A percentile compares a stretch with the other conserved stretches of the same genome.
Evolutionary conservation across 2,797 vertebrate genomes (phyloP).

Genomic region (Arctocebus calabarensis): DNA sequence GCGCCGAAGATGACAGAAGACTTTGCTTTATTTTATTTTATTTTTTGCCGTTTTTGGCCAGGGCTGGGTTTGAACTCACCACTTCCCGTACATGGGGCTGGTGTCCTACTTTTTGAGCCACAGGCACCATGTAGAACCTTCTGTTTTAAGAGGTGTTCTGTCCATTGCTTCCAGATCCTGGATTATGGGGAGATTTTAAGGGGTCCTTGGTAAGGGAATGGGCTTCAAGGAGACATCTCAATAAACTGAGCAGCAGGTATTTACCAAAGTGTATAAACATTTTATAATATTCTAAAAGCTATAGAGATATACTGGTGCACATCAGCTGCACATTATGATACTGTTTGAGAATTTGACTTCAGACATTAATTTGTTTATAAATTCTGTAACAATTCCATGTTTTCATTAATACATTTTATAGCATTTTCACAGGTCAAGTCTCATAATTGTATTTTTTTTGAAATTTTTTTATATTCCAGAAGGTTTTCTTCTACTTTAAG

Average conservation of each 20-base stretch:
- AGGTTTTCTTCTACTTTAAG: neutral
- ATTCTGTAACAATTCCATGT: neutral
- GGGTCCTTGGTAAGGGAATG: neutral
- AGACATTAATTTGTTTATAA: neutral
- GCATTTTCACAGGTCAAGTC: neutral
- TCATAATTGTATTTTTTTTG: neutral
- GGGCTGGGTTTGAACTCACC: too few species aligned
- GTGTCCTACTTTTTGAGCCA: too few species aligned
- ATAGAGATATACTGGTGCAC: neutral
- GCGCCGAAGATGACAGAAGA: neutral
- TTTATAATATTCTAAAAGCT: neutral
- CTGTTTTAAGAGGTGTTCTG: neutral
- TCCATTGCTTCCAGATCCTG: neutral
- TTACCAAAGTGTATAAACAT: neutral
- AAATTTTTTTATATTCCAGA: neutral
- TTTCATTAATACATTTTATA: neutral
- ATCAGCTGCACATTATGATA: neutral
- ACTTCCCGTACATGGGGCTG: too few species aligned
- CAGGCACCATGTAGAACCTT: neutral
- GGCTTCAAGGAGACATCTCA: neutral
- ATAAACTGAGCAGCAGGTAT: neutral
- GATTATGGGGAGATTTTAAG: neutral
- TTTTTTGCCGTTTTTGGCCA: too few species aligned
- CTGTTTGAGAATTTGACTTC: neutral
- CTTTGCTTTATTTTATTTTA: too few species aligned